Conservation (phyloP, 1,140 invertebrate species). For the Epicauta chinensis region DNA sequence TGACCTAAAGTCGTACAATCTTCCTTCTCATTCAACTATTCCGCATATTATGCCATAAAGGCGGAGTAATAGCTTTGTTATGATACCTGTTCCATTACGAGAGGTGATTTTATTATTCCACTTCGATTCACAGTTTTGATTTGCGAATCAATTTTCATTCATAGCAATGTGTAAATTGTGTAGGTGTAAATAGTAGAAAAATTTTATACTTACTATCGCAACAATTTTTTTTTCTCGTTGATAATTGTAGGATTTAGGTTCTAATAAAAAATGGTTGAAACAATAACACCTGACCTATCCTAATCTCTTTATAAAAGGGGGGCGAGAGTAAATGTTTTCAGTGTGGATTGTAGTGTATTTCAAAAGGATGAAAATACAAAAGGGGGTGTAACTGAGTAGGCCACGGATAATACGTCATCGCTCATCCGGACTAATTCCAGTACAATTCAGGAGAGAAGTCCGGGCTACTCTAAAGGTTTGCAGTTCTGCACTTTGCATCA, state of each 20-base stretch:
- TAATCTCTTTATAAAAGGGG: slow-evolving; percentile 3
- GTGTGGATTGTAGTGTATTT: slow-evolving; percentile 11
- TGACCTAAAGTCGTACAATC: slow-evolving; percentile 30
- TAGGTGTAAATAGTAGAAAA: not conserved
- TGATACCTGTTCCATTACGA: slow-evolving; percentile 32
- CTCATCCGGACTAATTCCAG: slow-evolving; percentile 33
- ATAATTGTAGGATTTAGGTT: no score
- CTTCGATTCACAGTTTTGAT: slow-evolving; percentile 18
- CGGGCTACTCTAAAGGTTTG: slow-evolving; percentile 9
- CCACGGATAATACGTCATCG: slow-evolving; percentile 32
- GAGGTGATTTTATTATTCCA: slow-evolving; percentile 28
- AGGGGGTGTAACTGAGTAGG: slow-evolving; percentile 25
- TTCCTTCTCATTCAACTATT: slow-evolving; percentile 24
- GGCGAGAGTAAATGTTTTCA: slow-evolving; percentile 17
- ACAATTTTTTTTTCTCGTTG: no score
- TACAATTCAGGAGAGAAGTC: slow-evolving; percentile 22
- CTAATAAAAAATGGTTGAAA: no score
- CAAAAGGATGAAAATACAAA: slow-evolving; percentile 18
- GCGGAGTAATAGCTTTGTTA: slow-evolving; percentile 34
- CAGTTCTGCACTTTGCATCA: slow-evolving; percentile 1
- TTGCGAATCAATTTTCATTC: slow-evolving; percentile 1
- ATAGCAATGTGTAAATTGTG: not conserved
- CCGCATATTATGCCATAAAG: slow-evolving; percentile 31
- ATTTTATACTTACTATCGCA: no score
- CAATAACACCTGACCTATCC: slow-evolving; percentile 6